Conservation (phyloP, 2,113 vertebrate genomes). For the Uria lomvia region DNA sequence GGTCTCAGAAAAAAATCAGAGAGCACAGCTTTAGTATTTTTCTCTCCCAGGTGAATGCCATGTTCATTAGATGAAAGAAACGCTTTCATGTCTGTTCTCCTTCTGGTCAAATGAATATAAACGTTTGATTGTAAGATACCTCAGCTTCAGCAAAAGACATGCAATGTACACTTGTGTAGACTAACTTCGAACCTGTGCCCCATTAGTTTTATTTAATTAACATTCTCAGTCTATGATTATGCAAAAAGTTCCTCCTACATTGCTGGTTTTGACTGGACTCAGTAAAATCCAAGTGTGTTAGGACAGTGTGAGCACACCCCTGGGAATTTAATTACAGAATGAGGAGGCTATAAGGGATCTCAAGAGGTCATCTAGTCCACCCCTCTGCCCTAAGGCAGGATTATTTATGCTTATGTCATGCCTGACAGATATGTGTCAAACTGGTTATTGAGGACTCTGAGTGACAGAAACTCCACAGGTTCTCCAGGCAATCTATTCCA, state of each 20-base stretch:
- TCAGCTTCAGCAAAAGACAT: neutral
- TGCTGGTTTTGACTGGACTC: neutral
- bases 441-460: neutral
- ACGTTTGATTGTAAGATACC: neutral
- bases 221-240: neutral
- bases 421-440: neutral
- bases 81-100: neutral
- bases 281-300: neutral
- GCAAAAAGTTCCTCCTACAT: neutral
- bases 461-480: neutral
- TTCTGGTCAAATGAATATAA: neutral
- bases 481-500: neutral
- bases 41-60: neutral
- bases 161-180: neutral
- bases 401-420: neutral
- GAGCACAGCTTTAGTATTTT: neutral
- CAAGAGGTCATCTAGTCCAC: neutral
- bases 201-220: neutral
- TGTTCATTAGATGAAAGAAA: neutral
- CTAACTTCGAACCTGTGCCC: neutral
- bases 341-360: neutral
- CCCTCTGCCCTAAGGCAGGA: neutral
- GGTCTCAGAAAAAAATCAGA: neutral
- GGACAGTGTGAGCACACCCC: neutral
- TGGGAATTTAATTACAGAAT: neutral